Conservation (phyloP, 2,888 invertebrate species). For the Nipponacmea schrenckii region DNA sequence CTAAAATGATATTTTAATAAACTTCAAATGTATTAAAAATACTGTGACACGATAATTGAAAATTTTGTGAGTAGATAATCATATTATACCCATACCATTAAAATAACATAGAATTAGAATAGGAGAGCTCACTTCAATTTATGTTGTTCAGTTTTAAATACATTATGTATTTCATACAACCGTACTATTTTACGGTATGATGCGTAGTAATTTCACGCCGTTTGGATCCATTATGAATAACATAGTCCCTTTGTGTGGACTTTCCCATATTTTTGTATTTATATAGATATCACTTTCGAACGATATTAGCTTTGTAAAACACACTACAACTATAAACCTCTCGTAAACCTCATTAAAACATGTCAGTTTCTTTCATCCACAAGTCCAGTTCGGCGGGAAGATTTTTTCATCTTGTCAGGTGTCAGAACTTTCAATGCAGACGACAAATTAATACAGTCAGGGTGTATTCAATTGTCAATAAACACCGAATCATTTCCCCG, state of each 20-base stretch:
- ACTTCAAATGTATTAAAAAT: too few species aligned
- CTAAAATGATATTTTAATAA: too few species aligned
- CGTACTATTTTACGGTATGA: background rate
- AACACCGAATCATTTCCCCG: slow-evolving; percentile 19
- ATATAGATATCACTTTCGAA: slow-evolving; percentile 3
- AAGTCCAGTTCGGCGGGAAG: slow-evolving; percentile 11
- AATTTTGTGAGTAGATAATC: too few species aligned
- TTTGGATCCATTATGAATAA: background rate
- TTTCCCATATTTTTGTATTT: background rate
- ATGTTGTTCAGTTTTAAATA: too few species aligned
- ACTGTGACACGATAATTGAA: too few species aligned
- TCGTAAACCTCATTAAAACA: slow-evolving; percentile 13
- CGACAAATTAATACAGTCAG: slow-evolving; percentile 24
- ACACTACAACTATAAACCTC: slow-evolving; percentile 12
- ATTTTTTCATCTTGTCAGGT: slow-evolving; percentile 22
- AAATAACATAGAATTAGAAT: too few species aligned
- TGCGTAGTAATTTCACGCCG: slow-evolving; percentile 7
- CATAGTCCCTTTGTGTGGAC: background rate
- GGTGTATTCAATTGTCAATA: slow-evolving; percentile 22
- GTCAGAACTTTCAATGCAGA: slow-evolving; percentile 15
- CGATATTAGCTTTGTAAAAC: slow-evolving; percentile 1
- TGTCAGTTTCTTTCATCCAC: slow-evolving; percentile 8
- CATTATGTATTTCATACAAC: too few species aligned
- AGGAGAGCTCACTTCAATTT: too few species aligned
- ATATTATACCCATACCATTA: too few species aligned